A percentile compares a stretch with the other conserved stretches of the same genome.
Conservation (phyloP, 2,113 vertebrate species). For the Labeo rohita region DNA sequence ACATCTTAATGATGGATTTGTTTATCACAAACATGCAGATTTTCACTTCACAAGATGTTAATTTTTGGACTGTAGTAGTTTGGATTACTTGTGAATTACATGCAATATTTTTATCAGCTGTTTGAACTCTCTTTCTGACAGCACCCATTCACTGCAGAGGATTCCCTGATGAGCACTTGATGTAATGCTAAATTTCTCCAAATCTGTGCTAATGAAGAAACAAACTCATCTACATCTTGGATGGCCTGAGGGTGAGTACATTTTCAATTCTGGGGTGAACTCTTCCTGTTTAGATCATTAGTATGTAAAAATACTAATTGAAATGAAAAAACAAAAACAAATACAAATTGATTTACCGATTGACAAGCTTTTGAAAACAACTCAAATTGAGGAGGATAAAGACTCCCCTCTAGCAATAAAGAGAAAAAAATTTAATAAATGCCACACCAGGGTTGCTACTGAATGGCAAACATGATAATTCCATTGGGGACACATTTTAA, state of each 20-base stretch:
- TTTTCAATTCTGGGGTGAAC: background rate
- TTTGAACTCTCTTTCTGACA: background rate
- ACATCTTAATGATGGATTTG: background rate
- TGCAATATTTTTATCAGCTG: background rate
- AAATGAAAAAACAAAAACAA: background rate
- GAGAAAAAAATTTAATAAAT: background rate
- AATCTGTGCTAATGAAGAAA: background rate
- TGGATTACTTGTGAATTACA: background rate
- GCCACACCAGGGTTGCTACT: slow-evolving; percentile 6
- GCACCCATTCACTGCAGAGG: background rate
- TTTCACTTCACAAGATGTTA: background rate
- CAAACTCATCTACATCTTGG: background rate
- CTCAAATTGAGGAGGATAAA: background rate
- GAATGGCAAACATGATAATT: slow-evolving; percentile 37
- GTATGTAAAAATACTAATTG: background rate
- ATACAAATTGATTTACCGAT: background rate
- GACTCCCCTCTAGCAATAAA: background rate
- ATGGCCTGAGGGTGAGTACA: background rate
- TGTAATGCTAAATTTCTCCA: background rate
- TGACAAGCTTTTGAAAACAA: background rate
- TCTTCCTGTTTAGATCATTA: background rate
- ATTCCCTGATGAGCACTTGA: background rate
- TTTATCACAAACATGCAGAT: background rate
- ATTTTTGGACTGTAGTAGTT: background rate
- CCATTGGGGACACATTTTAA: slow-evolving; percentile 45